Evolutionary conservation across 2,888 invertebrate genomes (phyloP).

Genomic region (Ceraclea dissimilis): DNA sequence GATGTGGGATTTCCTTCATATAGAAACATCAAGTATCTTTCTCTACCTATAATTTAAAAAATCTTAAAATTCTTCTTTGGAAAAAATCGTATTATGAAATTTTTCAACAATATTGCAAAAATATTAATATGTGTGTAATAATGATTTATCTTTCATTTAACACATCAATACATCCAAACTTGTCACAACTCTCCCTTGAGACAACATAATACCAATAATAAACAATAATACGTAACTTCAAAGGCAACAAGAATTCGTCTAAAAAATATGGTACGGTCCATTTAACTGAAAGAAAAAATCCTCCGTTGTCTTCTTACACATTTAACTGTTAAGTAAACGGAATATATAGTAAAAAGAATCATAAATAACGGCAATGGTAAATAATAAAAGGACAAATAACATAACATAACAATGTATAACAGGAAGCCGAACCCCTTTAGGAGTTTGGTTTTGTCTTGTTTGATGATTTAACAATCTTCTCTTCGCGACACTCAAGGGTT

Average conservation of each 20-base stretch:
- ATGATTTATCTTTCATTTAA: too few relatives aligned
- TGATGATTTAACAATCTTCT: too few relatives aligned
- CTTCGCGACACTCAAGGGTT: too few relatives aligned
- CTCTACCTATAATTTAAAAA: too few relatives aligned
- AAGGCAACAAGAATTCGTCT: neutral
- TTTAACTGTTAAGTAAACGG: neutral
- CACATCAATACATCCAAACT: neutral
- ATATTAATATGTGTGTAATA: too few relatives aligned
- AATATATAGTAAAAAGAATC: neutral
- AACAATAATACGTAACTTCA: neutral
- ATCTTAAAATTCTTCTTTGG: too few relatives aligned
- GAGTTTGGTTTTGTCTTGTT: neutral
- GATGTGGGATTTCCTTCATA: too few relatives aligned
- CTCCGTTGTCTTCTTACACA: neutral
- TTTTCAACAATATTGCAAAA: too few relatives aligned
- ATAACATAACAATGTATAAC: neutral
- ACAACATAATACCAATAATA: neutral
- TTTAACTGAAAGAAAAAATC: too few relatives aligned
- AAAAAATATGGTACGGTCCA: neutral
- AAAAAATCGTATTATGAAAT: too few relatives aligned
- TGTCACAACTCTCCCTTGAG: conserved; percentile 1
- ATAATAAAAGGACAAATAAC: neutral
- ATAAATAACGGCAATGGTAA: neutral
- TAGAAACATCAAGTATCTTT: too few relatives aligned
- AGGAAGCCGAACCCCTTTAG: neutral